Evolutionary conservation across 2,797 vertebrate species (phyloP).

Genomic region (Cossypha heuglini): DNA sequence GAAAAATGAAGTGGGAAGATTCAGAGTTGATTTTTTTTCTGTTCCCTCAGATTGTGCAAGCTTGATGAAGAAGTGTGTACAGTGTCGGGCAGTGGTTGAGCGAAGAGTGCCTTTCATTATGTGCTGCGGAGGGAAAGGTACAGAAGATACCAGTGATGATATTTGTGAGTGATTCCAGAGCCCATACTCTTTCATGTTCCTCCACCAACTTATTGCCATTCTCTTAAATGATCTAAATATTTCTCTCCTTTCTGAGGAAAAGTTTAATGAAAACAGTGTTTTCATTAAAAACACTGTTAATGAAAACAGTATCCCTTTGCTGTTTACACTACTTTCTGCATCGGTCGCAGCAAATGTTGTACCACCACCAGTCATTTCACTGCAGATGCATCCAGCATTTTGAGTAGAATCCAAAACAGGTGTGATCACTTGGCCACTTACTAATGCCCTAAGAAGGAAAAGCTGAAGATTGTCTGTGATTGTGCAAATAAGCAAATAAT

Average conservation of each 20-base stretch:
- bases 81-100: conserved; percentile 96
- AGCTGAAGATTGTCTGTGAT: not conserved
- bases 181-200: conserved; percentile 65
- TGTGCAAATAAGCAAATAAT: not conserved
- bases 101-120: conserved; percentile 92
- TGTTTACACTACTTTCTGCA: not conserved
- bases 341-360: not conserved
- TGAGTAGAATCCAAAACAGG: not conserved
- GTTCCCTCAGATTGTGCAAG: conserved; percentile 90
- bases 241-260: not conserved
- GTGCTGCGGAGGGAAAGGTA: conserved; percentile 97
- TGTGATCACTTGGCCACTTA: not conserved
- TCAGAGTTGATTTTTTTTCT: not conserved
- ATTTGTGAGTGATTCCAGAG: conserved; percentile 86
- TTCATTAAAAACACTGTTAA: too few species aligned
- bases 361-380: not conserved
- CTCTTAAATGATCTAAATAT: not conserved
- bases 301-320: not conserved
- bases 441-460: not conserved
- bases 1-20: not conserved
- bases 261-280: not conserved
- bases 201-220: conserved; percentile 52
- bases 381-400: not conserved
- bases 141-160: conserved; percentile 94
- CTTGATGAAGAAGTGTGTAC: conserved; percentile 99